phyloP scores from a whole-genome alignment of 2,113 vertebrate species.

The Todiramphus saurophagus region DNA sequence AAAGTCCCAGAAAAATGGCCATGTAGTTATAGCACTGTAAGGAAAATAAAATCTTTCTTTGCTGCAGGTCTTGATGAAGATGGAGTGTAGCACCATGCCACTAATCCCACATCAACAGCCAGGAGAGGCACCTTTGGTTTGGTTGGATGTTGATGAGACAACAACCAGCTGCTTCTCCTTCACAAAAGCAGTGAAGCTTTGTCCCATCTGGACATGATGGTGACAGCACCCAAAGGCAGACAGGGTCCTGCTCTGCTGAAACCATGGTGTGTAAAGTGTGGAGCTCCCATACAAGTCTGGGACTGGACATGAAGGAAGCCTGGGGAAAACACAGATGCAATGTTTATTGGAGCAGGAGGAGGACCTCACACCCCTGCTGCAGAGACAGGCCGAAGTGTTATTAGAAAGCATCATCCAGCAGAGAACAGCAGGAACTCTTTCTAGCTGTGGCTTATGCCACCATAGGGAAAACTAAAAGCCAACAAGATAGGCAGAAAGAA shows the following conservation, averaged over 20 bases:
- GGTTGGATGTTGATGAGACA: not conserved
- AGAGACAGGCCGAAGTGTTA: not conserved
- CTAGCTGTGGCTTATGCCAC: not conserved
- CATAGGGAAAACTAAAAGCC: not conserved
- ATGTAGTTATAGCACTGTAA: not conserved
- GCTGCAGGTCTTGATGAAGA: not conserved
- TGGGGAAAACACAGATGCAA: not conserved
- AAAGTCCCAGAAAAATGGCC: not conserved
- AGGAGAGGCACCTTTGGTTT: not conserved
- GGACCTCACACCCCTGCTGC: not conserved
- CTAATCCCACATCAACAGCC: not conserved
- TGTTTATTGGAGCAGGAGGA: not conserved
- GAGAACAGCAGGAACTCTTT: not conserved
- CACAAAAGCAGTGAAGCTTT: not conserved
- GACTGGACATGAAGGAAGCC: not conserved
- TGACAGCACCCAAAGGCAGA: not conserved
- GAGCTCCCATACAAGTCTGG: not conserved
- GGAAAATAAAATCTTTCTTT: not conserved
- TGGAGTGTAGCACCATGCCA: not conserved
- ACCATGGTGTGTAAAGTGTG: not conserved
- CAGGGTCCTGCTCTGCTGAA: not conserved
- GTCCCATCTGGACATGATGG: not conserved
- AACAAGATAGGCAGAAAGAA: not conserved
- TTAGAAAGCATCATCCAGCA: constrained; percentile 32
- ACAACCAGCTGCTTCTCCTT: not conserved